Base-by-base conservation (phyloP, 2,888 invertebrate genomes). In the Eilema depressum region DNA sequence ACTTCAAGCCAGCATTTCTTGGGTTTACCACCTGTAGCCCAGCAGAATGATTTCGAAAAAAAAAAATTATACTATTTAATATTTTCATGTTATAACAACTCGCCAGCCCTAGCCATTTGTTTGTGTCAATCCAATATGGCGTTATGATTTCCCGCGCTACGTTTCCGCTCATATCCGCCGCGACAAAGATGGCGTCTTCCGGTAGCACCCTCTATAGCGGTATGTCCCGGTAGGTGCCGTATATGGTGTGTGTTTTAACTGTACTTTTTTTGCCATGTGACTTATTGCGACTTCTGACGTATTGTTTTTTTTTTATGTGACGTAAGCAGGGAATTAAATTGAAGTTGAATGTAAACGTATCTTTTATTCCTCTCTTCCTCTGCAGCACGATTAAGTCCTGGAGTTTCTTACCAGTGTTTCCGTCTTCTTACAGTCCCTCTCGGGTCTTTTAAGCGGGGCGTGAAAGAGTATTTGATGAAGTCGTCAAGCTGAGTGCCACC, bases 141-240 rank as follows among this genome's bases (percentile, higher is more conserved):
- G 83, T 74, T 80, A 83, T 81, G 79, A 83, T 86, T 88, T 87
- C 86, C 87, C 86, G 86, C 80, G 80, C 71, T 73, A 64, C 80
- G 80, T 82, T 85, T 84, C 83, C 79, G 77, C 79, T 79, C 74
- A 74, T 65, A 76, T 83, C 83, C 88, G 85, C 81, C 74, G 71
- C 28, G 73, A 69, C 83, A 79, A 83, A 83, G 83, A 88, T 88
- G 87, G 85, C 80, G 73, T 77, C 77, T 88, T 88, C 87, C 87
- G 83, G 80, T 74, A 76, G 74, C 75, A 81, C 83, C 83, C 82
- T 80, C 76, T n/a, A 53, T 53, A 83, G 85, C 76, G 76, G 73
- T 80, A 68, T 57, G 63, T 66, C 23, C 65, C 57, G 61, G 68
- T 68, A 72, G 68, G 71, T 69, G 41, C 78, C 78, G 60, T 78